Evolutionary conservation across 2,888 invertebrate species (phyloP), one percentile per base, ranked within the genome.

Genomic region (Idaea straminata): DNA sequence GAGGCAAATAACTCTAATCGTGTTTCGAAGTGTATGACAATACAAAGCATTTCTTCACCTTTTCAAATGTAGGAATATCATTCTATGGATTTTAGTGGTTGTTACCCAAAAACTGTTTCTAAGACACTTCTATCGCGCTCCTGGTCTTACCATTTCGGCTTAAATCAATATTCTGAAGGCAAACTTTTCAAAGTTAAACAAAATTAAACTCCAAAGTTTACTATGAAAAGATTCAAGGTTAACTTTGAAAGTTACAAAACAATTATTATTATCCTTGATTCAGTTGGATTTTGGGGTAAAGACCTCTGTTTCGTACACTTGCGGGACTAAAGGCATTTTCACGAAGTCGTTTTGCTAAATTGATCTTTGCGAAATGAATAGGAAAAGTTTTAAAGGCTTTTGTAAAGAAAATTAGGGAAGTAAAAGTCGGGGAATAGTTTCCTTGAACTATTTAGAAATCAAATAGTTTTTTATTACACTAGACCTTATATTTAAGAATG

Each of bases 341-440:
- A 64, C 64, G n/a, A 61, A 62, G 25, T 47, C 61, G 69, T 73
- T 66, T 77, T 72, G 71, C 69, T 64, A 75, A 80, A 78, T 73
- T 72, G 70, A 74, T 76, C 75, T 69, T 72, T 71, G 72, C 69
- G 65, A 69, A 67, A 72, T 68, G 73, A 82, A 78, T 78, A 74
- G 69, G 68, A 66, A 77, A 82, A 80, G 70, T 79, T 67, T 63
- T 35, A 36, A 47, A 61, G 25, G 25, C 25, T 25, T 25, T 25
- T 25, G 36, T 36, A 3, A 36, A 36, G 36, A 36, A 36, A 36
- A 47, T 47, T 47, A 13, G 47, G 7, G 10, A 47, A 47, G 47
- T 7, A 7, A 47, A 47, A 47, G 47, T 47, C 47, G 10, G 25
- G 47, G 10, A 47, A 47, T 47, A 47, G 47, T 47, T 47, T 47